A percentile compares a stretch with the other conserved stretches of the same genome.
Conservation (phyloP, 1,140 invertebrate genomes). For the Drosophila pandora region DNA sequence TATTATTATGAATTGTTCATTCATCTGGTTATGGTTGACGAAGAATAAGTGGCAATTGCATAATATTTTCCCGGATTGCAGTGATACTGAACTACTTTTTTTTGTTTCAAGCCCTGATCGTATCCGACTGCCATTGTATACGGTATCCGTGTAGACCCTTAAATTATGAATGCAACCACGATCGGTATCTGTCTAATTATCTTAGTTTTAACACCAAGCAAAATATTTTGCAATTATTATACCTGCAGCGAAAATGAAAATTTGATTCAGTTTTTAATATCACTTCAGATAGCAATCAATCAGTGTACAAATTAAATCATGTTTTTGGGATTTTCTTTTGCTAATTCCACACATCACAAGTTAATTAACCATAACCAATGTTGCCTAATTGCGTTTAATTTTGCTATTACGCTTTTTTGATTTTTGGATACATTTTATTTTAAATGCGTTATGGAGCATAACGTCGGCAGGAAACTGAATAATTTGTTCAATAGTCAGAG, state of each 20-base stretch:
- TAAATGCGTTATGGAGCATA: conserved; percentile 29
- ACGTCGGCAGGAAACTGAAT: background rate
- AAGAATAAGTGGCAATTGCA: conserved; percentile 42
- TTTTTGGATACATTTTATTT: background rate
- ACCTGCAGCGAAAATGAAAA: background rate
- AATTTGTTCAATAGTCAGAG: background rate
- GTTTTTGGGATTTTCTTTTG: conserved; percentile 8
- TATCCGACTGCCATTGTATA: conserved; percentile 11
- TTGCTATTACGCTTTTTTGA: background rate
- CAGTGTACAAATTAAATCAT: conserved; percentile 10
- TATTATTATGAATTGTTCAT: conserved; percentile 25
- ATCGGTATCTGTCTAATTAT: conserved; percentile 10
- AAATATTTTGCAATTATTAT: conserved; percentile 11
- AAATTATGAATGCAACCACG: conserved; percentile 1
- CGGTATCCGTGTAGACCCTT: conserved; percentile 4
- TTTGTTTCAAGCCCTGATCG: background rate
- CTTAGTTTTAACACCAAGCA: background rate
- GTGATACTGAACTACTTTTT: conserved; percentile 55
- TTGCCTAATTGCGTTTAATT: conserved; percentile 9
- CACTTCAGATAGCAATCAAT: conserved; percentile 12
- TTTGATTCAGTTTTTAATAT: conserved; percentile 19
- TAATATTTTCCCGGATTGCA: conserved; percentile 36
- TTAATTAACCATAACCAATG: conserved; percentile 45
- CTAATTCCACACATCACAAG: conserved; percentile 29
- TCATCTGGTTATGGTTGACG: conserved; percentile 14